Evolutionary conservation across 2,797 vertebrate genomes (phyloP), one percentile per base, ranked within the genome.

Genomic region (Macrochelys suwanniensis): DNA sequence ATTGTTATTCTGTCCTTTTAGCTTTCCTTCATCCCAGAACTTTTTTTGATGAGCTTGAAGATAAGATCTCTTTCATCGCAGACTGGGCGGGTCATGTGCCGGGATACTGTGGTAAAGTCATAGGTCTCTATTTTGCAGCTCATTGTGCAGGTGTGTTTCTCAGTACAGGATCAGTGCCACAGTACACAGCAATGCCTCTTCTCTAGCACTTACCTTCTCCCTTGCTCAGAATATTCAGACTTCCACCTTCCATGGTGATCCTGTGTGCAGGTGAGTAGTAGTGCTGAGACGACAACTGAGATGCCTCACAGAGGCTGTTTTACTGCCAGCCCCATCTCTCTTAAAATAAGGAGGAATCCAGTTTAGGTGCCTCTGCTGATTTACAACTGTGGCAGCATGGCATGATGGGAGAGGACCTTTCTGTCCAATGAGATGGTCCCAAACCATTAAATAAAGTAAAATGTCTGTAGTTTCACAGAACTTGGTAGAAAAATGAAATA

Each of bases 181-280:
- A 50, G 76, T 10, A 23, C 59, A 82, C 0, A 1, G 13, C 0
- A 50, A 1, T n/a, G 2, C 11, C 28, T 82, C 59, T 50, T 59
- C 31, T 1, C 11, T 50, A 26, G 23, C 49, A 5, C 80, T 42
- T 16, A 15, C 37, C 16, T 45, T 9, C 9, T 89, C 16, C 31
- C 47, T 0, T 76, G n/a, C 89, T 57, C 49, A 78, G 59, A 94
- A 37, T 11, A 4, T 8, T 65, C 28, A 42, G 54, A 50, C 21
- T 26, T 49, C 12, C 31, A 3, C 49, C 49, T 23, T 16, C 59
- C 2, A 0, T n/a, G 0, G 5, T 10, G 37, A 26, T 7, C 26
- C 89, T 91, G 37, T 3, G 3, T 9, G 6, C 54, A 7, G 23
- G 15, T 80, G 45, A 68, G 17, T 8, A 68, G n/a, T n/a, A 19